These are phyloP conservation scores for Eucidaris tribuloides DNA, from an alignment of 35 echinoderm and acorn worm genomes.

Conservation along the genomic window DNA sequence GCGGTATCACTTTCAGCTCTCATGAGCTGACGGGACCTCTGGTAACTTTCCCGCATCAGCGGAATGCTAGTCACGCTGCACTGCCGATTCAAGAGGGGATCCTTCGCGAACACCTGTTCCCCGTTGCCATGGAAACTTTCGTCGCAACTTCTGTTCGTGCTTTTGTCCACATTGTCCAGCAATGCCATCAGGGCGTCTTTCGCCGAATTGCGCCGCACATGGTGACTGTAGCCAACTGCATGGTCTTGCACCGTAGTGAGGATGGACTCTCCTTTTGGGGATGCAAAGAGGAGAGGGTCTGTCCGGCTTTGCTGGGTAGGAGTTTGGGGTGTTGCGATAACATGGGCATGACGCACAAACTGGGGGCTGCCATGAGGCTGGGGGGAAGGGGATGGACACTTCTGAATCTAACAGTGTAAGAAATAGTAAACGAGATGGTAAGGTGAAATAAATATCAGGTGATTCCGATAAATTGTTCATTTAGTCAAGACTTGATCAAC, in stretches of 20 bases:
- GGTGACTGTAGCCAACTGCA: neutral
- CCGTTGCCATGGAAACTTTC: no score
- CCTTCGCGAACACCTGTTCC: neutral
- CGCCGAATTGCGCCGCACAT: neutral
- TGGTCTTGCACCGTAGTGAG: neutral
- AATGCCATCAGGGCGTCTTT: slow-evolving; percentile 9
- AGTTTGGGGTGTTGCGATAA: neutral
- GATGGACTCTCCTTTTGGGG: neutral
- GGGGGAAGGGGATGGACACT: neutral
- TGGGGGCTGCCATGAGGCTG: neutral
- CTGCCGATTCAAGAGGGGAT: slow-evolving; percentile 12
- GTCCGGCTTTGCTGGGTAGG: neutral
- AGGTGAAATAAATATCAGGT: no score
- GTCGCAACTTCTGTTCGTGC: no score
- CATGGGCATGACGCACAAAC: neutral
- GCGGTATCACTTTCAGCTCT: slow-evolving; percentile 11
- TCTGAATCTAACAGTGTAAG: slow-evolving; percentile 1
- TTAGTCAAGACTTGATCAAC: no score
- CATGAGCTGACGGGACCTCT: neutral
- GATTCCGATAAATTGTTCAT: no score
- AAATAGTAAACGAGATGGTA: neutral
- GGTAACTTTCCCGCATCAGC: neutral
- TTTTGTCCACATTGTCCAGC: no score
- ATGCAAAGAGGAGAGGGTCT: neutral
- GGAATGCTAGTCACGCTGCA: no score